A percentile compares a stretch with the other conserved stretches of the same genome.
These are phyloP conservation scores for Xanthorhoe designata DNA, from an alignment of 2,888 invertebrate species.

Conservation along the genomic window DNA sequence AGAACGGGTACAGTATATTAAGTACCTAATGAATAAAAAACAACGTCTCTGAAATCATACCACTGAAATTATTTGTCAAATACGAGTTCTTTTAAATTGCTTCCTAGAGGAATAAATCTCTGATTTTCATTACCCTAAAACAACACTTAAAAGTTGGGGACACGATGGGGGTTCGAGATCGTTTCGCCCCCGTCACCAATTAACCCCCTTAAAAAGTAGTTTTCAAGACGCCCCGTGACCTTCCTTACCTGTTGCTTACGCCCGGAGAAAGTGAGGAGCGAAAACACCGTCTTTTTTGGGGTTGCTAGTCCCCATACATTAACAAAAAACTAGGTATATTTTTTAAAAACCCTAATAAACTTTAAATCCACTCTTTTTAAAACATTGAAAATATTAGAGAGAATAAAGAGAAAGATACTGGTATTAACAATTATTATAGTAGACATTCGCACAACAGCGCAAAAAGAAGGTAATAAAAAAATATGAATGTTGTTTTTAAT, in stretches of 20 bases:
- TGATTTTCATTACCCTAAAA: slow-evolving; percentile 18
- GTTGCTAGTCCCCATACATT: slow-evolving; percentile 56
- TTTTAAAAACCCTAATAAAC: not conserved
- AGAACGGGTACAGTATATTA: too few species aligned
- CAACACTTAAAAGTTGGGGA: slow-evolving; percentile 27
- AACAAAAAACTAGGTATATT: slow-evolving; percentile 16
- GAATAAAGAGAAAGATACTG: too few species aligned
- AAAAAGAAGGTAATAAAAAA: too few species aligned
- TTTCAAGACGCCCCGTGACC: slow-evolving; percentile 63
- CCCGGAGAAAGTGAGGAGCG: slow-evolving; percentile 72
- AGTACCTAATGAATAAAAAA: not conserved
- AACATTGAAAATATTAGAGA: too few species aligned
- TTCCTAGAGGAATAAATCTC: slow-evolving; percentile 4
- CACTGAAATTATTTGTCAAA: not conserved
- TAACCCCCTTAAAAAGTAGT: slow-evolving; percentile 41
- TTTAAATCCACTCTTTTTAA: too few species aligned
- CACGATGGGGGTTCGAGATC: slow-evolving; percentile 28
- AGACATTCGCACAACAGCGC: too few species aligned
- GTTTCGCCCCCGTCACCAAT: slow-evolving; percentile 30
- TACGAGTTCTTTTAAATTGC: not conserved
- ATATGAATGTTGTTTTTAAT: too few species aligned
- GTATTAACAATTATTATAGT: too few species aligned
- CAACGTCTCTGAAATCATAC: not conserved
- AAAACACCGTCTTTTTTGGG: slow-evolving; percentile 69
- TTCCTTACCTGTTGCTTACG: slow-evolving; percentile 80